Evolutionary conservation across 2,888 invertebrate genomes (phyloP), one percentile per base, ranked within the genome.

Genomic region (Petrolisthes cinctipes): DNA sequence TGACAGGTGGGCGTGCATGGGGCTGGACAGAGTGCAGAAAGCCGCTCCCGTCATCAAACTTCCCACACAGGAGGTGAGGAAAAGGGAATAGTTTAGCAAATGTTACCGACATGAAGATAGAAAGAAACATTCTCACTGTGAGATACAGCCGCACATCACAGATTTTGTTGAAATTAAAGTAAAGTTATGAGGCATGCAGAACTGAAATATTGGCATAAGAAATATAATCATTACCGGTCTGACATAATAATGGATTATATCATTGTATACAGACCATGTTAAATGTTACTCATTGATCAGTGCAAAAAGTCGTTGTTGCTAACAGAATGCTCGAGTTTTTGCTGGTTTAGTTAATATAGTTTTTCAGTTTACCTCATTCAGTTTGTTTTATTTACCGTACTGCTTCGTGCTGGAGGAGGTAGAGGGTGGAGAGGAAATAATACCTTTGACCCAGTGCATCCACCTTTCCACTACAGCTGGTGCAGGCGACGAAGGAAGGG

Each of bases 1-100:
- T 51, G 87, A 88, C 61, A 57, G 81, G 66, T 88, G 87, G 87
- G 87, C 87, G 73, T 88, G 87, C 51, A 80, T 80, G 6, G 87
- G 87, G 4, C 81, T 88, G 73, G 87, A 88, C 68, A 23, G 78
- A 4, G 84, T 88, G 68, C 84, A 80, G 66, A 17, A 81, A 37
- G 87, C 75, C 14, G 87, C 84, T 0, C 87, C 87, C 9, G 75
- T 84, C 57, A 88, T 88, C 54, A 88, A 53, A 5, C 71, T 80
- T 17, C 87, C 83, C 7, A 80, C 87, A 2, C 23, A 84, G 53
- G 87, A 88, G 75, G 87, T 88, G 11, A 61, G 85, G 37, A 57
- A 56, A 20, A 68, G 51, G 5, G 37, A n/a, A 37, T 37, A 71
- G 71, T 14, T 14, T n/a, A 4, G 71, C n/a, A 23, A 71, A 23